These are phyloP conservation scores for Synanceia verrucosa DNA, from an alignment of 2,797 vertebrate species.

Conservation along the genomic window DNA sequence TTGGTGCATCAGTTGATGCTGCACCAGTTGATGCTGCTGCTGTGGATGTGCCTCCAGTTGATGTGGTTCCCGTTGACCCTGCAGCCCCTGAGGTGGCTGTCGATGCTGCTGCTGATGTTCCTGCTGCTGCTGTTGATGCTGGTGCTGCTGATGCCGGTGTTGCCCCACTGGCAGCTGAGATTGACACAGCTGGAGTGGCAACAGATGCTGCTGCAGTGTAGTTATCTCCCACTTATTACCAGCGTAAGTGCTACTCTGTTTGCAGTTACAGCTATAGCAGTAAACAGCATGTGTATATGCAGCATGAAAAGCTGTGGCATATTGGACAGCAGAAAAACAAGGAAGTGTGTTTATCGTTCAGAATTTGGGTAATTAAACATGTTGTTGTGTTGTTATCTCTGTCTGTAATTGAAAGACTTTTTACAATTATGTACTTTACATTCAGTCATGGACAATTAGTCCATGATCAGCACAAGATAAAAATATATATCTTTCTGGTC, in stretches of 20 bases:
- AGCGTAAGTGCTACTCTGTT: not conserved
- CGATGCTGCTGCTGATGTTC: slow-evolving; percentile 11
- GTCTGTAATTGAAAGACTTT: slow-evolving; percentile 34
- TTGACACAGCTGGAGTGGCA: slow-evolving; percentile 26
- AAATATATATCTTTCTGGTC: not conserved
- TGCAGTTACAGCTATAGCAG: not conserved
- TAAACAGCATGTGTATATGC: slow-evolving; percentile 12
- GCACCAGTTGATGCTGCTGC: slow-evolving; percentile 38
- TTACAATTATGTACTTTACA: slow-evolving; percentile 16
- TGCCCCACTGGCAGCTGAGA: slow-evolving; percentile 28
- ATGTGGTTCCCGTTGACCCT: slow-evolving; percentile 14
- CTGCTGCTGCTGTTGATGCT: slow-evolving; percentile 1
- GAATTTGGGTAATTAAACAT: slow-evolving; percentile 6
- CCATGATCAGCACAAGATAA: not conserved
- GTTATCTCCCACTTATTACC: not conserved
- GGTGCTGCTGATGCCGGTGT: slow-evolving; percentile 10
- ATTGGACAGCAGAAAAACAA: slow-evolving; percentile 1
- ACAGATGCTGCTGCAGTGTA: slow-evolving; percentile 44
- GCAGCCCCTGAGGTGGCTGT: slow-evolving; percentile 8
- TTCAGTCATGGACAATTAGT: not conserved
- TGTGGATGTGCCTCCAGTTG: slow-evolving; percentile 42
- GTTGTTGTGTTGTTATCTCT: slow-evolving; percentile 11
- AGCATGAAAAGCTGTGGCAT: not conserved
- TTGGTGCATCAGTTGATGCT: slow-evolving; percentile 30
- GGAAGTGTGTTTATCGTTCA: slow-evolving; percentile 15